Evolutionary conservation across 2,888 invertebrate species (phyloP), one percentile per base, ranked within the genome.

Genomic region (Mythimna pallens): DNA sequence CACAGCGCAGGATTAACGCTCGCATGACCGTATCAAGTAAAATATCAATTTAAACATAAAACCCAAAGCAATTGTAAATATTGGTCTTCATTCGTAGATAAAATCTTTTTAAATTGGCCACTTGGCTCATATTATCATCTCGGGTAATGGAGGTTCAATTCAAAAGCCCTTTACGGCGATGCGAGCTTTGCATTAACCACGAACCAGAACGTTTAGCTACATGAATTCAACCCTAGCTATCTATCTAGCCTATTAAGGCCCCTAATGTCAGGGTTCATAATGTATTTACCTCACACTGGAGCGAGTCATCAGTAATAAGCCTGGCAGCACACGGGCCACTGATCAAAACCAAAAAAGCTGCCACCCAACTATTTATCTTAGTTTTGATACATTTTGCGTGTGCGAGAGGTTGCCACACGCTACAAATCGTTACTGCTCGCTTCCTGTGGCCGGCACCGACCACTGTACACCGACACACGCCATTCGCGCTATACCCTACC

Each of bases 251-350:
- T 43, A 10, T 36, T 58, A n/a, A 14, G 5, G 40, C 10, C 34
- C 4, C 55, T 64, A 52, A 30, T 30, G 14, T 14, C 14, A 14
- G 2, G 20, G 52, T 17, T 55, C 6, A 73, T 64, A 57, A 36
- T 20, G 36, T 47, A 63, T 75, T 63, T 20, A 75, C 7, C 50
- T 40, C 50, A 66, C 30, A 14, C 50, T 22, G 0, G 5, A 40
- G 5, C n/a, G 20, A 40, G 10, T 50, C 50, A 20, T n/a, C 10
- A 40, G 55, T 12, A 17, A 6, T 57, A 10, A 47, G 17, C 47
- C 7, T 47, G 5, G 17, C 3, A 1, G 47, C 47, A 47, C 1
- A 47, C 47, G 47, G 47, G 47, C 47, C 1, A 47, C 47, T 47
- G 47, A 47, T 20, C 2, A 20, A 0, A 47, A 17, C 17, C 6